phyloP scores from a whole-genome alignment of 2,888 invertebrate genomes.

The Hypolimnas misippus region DNA sequence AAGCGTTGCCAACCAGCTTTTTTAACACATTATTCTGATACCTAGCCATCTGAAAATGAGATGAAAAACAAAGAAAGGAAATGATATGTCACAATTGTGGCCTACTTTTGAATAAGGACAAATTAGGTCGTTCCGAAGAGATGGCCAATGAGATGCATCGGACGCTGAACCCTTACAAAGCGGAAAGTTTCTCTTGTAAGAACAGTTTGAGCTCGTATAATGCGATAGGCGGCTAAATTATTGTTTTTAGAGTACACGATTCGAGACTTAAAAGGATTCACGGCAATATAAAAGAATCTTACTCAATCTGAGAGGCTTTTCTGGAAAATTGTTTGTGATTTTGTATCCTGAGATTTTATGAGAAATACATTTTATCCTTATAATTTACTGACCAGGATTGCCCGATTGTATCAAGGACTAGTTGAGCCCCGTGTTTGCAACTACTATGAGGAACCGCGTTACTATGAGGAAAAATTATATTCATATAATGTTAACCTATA shows the following conservation, averaged over 20 bases:
- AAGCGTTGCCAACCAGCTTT: no score
- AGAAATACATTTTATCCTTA: neutral
- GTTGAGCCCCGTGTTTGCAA: no score
- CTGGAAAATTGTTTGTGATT: neutral
- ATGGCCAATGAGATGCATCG: constrained; percentile 59
- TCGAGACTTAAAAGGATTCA: neutral
- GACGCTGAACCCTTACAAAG: constrained; percentile 27
- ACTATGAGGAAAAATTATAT: no score
- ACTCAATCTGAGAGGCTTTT: neutral
- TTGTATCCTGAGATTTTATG: neutral
- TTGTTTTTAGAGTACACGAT: neutral
- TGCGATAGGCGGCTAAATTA: constrained; percentile 10
- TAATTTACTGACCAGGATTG: no score
- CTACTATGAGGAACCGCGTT: no score
- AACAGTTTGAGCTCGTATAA: neutral
- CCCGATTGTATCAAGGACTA: no score
- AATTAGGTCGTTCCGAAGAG: constrained; percentile 58
- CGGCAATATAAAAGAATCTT: neutral
- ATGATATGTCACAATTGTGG: constrained; percentile 50
- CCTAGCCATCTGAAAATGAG: neutral
- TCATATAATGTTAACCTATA: no score
- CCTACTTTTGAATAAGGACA: constrained; percentile 52
- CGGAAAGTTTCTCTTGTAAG: constrained; percentile 8
- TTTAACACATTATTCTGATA: no score
- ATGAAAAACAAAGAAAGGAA: constrained; percentile 40